Conservation (phyloP, 2,797 vertebrate genomes). For the Discoglossus pictus region DNA sequence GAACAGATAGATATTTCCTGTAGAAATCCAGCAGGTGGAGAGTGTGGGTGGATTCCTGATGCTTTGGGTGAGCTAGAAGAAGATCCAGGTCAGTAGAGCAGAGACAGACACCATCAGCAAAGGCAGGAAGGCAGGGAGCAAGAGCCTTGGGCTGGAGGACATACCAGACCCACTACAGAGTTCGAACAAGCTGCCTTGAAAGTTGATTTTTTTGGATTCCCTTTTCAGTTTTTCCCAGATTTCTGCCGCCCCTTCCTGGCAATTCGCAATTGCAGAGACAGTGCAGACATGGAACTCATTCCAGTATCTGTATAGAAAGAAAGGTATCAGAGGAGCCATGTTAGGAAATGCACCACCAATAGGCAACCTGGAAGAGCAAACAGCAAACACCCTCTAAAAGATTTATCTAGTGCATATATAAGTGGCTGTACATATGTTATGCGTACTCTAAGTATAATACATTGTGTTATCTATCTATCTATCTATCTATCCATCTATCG, state of each 20-base stretch:
- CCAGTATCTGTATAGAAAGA: constrained; percentile 85
- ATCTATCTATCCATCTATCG: too few species aligned
- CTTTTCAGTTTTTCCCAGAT: constrained; percentile 97
- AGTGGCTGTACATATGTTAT: too few species aligned
- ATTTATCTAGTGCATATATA: too few species aligned
- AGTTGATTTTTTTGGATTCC: constrained; percentile 93
- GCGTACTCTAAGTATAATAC: too few species aligned
- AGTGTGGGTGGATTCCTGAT: constrained; percentile 64
- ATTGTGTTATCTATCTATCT: too few species aligned
- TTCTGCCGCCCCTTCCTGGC: constrained; percentile 93
- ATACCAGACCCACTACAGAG: constrained; percentile 85
- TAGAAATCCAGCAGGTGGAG: constrained; percentile 78
- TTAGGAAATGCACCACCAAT: too few species aligned
- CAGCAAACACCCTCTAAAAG: too few species aligned
- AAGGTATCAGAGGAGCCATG: constrained; percentile 52
- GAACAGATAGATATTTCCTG: constrained; percentile 71
- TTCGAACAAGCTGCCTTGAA: constrained; percentile 96
- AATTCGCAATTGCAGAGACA: constrained; percentile 91
- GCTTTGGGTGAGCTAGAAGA: constrained; percentile 73
- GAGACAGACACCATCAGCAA: constrained; percentile 80
- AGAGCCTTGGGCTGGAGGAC: constrained; percentile 64
- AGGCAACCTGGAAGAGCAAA: too few species aligned
- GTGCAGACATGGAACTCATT: constrained; percentile 95
- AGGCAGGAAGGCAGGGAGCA: constrained; percentile 66
- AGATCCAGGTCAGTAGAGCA: constrained; percentile 84